Percentiles rank a stretch among this genome's conserved stretches.
phyloP scores from a whole-genome alignment of 2,888 invertebrate species.

The Pristionchus exspectatus region DNA sequence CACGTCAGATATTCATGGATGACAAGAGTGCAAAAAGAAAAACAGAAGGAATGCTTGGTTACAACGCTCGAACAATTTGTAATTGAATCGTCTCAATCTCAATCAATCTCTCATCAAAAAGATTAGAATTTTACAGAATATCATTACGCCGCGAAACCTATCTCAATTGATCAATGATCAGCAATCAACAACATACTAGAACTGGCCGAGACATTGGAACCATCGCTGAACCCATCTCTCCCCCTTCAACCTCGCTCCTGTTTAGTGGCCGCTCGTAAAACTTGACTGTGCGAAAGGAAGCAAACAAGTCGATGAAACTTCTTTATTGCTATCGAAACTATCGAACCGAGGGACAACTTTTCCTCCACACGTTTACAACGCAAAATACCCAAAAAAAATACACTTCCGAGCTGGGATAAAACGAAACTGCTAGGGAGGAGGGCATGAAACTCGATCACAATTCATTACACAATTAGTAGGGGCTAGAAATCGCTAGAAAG shows the following conservation, averaged over 20 bases:
- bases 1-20: not conserved
- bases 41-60: too few relatives aligned
- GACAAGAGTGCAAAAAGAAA: not conserved
- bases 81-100: too few relatives aligned
- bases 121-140: not conserved
- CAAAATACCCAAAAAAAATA: slow-evolving; percentile 15
- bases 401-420: not conserved
- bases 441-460: not conserved
- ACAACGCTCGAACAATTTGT: too few relatives aligned
- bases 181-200: not conserved
- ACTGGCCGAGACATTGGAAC: not conserved
- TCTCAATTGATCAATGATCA: not conserved
- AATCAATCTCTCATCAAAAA: not conserved
- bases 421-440: not conserved
- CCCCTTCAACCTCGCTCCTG: not conserved
- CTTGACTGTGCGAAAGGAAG: slow-evolving; percentile 1
- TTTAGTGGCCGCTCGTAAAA: slow-evolving; percentile 33
- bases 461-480: slow-evolving; percentile 18
- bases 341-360: not conserved
- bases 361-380: slow-evolving; percentile 39
- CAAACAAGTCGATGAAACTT: slow-evolving; percentile 30
- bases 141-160: not conserved
- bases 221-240: not conserved
- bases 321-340: slow-evolving; percentile 6
- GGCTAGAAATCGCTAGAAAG: not conserved